Evolutionary conservation across 2,888 invertebrate genomes (phyloP).

Genomic region (Latrodectus elegans): DNA sequence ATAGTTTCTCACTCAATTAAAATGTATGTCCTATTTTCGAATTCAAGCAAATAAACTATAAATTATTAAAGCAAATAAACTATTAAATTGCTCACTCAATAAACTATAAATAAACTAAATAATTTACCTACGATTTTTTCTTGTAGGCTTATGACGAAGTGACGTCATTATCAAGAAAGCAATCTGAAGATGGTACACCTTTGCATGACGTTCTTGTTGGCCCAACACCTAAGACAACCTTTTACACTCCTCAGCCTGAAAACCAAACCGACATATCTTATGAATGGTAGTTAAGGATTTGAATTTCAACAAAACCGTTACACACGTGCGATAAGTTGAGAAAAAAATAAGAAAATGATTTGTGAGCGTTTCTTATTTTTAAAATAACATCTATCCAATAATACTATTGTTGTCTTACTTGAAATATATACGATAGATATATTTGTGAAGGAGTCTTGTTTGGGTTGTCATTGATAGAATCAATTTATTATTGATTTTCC

Average conservation of each 20-base stretch:
- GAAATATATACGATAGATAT: not conserved
- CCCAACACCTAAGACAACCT: slow-evolving; percentile 48
- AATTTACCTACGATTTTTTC: not conserved
- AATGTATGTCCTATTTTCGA: too few species aligned
- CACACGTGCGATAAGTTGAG: not conserved
- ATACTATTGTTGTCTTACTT: not conserved
- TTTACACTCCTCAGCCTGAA: slow-evolving; percentile 53
- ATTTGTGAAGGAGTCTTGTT: not conserved
- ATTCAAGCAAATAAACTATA: too few species aligned
- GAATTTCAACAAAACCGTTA: not conserved
- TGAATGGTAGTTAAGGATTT: slow-evolving; percentile 40
- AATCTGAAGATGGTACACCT: not conserved
- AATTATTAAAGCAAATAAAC: too few species aligned
- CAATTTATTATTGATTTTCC: too few species aligned
- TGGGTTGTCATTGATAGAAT: not conserved
- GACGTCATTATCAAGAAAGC: slow-evolving; percentile 15
- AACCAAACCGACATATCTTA: slow-evolving; percentile 19
- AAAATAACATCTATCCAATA: too few species aligned
- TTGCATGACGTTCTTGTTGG: slow-evolving; percentile 46
- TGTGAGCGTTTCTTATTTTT: not conserved
- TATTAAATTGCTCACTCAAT: too few species aligned
- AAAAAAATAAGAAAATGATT: not conserved
- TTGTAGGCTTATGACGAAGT: slow-evolving; percentile 63
- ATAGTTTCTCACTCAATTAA: too few species aligned
- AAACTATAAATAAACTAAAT: too few species aligned